Conservation (phyloP, 2,888 invertebrate species). For the Bugulina stolonifera region DNA sequence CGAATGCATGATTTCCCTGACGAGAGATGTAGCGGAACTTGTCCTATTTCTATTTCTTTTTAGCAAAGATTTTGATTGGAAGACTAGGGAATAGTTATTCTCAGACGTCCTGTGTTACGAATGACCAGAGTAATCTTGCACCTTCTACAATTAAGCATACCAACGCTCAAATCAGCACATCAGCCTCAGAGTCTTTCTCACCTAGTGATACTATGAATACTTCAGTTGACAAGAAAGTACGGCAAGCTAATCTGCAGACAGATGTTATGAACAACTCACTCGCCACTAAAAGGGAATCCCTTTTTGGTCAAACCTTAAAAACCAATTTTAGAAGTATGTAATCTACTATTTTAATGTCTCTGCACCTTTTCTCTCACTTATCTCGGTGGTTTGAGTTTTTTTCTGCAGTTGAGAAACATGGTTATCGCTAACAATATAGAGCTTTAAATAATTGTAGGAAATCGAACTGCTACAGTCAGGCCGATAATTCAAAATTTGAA, state of each 20-base stretch:
- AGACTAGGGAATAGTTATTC: not conserved
- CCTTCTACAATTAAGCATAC: not conserved
- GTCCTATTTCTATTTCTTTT: not conserved
- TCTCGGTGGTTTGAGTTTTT: too few relatives aligned
- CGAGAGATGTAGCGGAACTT: not conserved
- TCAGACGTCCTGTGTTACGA: too few relatives aligned
- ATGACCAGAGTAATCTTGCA: too few relatives aligned
- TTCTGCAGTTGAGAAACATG: too few relatives aligned
- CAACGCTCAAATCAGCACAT: not conserved
- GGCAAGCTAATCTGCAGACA: not conserved
- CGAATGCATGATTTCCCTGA: too few relatives aligned
- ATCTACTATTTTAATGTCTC: too few relatives aligned
- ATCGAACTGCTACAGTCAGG: constrained; percentile 10
- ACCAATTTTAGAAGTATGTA: not conserved
- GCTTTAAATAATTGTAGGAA: too few relatives aligned
- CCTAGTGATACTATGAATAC: not conserved
- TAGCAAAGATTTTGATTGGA: not conserved
- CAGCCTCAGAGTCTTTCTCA: not conserved
- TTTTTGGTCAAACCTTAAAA: not conserved
- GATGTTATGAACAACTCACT: not conserved
- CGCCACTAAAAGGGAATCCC: not conserved
- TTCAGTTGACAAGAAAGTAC: not conserved
- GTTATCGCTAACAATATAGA: too few relatives aligned
- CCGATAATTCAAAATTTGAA: not conserved
- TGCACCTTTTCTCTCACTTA: too few relatives aligned